Conservation (phyloP, 2,797 vertebrate genomes). For the Enteromius paludinosus region DNA sequence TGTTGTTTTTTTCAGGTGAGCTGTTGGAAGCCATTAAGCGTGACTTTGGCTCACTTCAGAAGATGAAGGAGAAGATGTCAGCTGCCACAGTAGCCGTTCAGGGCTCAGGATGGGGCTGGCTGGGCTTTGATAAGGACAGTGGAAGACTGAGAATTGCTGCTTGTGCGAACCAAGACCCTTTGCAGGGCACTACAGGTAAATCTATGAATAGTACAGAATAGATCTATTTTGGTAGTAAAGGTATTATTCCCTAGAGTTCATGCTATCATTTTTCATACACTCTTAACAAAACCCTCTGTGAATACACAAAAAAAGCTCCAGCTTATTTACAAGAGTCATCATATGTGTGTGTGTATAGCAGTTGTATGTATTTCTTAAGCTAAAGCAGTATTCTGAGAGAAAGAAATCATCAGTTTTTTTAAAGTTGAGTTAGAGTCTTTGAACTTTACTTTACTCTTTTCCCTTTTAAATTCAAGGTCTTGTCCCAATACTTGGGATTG, state of each 20-base stretch:
- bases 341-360: not conserved
- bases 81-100: slow-evolving; percentile 90
- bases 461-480: slow-evolving; percentile 80
- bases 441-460: not conserved
- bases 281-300: not conserved
- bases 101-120: slow-evolving; percentile 98
- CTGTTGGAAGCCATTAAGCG: slow-evolving; percentile 91
- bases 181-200: slow-evolving; percentile 94
- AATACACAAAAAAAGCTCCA: not conserved
- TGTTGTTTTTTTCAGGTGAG: slow-evolving; percentile 79
- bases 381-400: not conserved
- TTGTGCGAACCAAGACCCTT: slow-evolving; percentile 94
- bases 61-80: slow-evolving; percentile 93
- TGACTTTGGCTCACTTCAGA: slow-evolving; percentile 94
- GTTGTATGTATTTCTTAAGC: not conserved
- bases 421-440: no score
- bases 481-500: slow-evolving; percentile 92
- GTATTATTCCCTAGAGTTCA: not conserved
- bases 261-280: not conserved
- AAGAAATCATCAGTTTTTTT: not conserved
- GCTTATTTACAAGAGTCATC: not conserved
- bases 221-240: not conserved
- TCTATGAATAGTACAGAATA: not conserved
- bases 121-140: slow-evolving; percentile 90
- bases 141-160: slow-evolving; percentile 85